Evolutionary conservation across 1,140 invertebrate genomes (phyloP).

Genomic region (Anastatus disparis): DNA sequence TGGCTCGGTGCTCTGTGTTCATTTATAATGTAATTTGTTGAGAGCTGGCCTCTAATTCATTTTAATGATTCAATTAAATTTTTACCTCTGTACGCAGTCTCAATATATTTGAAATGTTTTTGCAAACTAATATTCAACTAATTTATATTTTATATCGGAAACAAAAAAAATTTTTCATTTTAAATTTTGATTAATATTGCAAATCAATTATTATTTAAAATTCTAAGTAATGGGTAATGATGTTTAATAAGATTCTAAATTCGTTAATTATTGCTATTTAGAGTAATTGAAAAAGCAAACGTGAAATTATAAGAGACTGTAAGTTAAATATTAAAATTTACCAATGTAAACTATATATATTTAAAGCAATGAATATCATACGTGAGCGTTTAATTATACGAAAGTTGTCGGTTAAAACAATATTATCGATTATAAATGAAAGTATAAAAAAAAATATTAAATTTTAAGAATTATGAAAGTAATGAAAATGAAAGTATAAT

Average conservation of each 20-base stretch:
- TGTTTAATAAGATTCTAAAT: background rate
- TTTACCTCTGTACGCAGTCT: background rate
- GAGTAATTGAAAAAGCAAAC: background rate
- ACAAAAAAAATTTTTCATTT: too few species aligned
- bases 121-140: background rate
- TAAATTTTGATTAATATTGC: too few species aligned
- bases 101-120: constrained; percentile 1
- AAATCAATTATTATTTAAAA: too few species aligned
- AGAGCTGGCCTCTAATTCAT: constrained; percentile 39
- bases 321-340: constrained; percentile 33
- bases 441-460: background rate
- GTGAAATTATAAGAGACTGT: constrained; percentile 50
- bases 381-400: background rate
- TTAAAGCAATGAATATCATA: background rate
- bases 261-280: background rate
- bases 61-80: constrained; percentile 18
- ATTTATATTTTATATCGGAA: constrained; percentile 6
- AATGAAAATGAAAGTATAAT: too few species aligned
- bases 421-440: background rate
- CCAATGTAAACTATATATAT: background rate
- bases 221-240: background rate
- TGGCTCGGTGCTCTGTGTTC: constrained; percentile 12
- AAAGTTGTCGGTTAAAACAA: background rate
- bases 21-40: constrained; percentile 5
- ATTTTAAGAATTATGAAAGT: background rate